Base-by-base conservation (phyloP, 2,888 invertebrate species). In the Apodemia hepburni region DNA sequence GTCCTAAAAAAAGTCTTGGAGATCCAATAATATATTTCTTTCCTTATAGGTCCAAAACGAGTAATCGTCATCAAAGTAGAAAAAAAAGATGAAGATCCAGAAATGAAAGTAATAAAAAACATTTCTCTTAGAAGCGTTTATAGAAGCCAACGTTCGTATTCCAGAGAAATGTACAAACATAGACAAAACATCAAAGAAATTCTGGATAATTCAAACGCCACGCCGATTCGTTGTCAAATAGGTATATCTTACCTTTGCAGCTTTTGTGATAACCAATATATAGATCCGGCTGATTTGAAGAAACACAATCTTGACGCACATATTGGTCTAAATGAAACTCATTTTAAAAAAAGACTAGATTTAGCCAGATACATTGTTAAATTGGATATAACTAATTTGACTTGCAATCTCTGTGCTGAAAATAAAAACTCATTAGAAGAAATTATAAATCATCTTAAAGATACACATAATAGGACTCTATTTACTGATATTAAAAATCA, bases 111-210 rank as follows among this genome's bases (percentile, higher is more conserved):
- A 29, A 33, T 58, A 45, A 58, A 38, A 58, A 27, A 45, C 45
- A 58, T 54, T 38, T 61, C 54, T 54, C n/a, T 54, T 35, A 51
- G 51, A 42, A 60, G 27, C 42, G 17, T 60, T 8, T 22, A 45
- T 47, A 60, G 42, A 29, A 47, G 42, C 15, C 45, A 60, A 47
- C 45, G 60, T 9, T 38, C 59, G 3, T 59, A 42, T 60, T 47
- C 60, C 15, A 58, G 64, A 0, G 87, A 87, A 69, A 67, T 85
- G 3, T 82, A 83, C 42, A 79, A 84, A 70, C 88, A 87, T 60
- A 75, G 82, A 11, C 82, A 85, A 2, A 81, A 78, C 62, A 66
- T 80, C 47, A 68, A 71, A 60, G 72, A 71, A 63, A 71, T 79
- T 65, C 59, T 81, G 22, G 60, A 69, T 29, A 70, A 69, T 38